phyloP scores from a whole-genome alignment of 2,888 invertebrate species.

The Portevinia maculata region DNA sequence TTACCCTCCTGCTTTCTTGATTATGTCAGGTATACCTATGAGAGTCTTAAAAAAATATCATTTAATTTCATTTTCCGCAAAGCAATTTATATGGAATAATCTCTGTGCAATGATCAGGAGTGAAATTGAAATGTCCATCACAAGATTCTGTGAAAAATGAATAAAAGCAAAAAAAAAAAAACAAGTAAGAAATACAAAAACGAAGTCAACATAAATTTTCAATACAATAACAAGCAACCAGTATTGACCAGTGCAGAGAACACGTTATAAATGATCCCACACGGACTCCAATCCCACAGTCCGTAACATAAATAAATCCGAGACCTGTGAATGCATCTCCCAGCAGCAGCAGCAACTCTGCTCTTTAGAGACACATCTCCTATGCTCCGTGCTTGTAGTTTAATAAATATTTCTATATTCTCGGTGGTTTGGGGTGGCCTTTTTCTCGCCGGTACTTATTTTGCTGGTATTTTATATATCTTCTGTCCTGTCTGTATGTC shows the following conservation, averaged over 20 bases:
- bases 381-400: conserved; percentile 9
- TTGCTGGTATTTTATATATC: not conserved
- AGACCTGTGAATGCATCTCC: conserved; percentile 1
- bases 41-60: not conserved
- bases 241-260: conserved; percentile 35
- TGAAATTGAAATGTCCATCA: conserved; percentile 67
- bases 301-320: conserved; percentile 52
- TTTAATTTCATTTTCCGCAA: not conserved
- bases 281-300: conserved; percentile 17
- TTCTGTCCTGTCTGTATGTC: not conserved
- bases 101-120: conserved; percentile 43
- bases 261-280: conserved; percentile 34
- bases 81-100: conserved; percentile 42
- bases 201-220: not conserved
- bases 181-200: not conserved
- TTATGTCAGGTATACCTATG: too few species aligned
- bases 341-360: not conserved
- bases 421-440: not conserved
- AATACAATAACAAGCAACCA: conserved; percentile 19
- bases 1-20: too few species aligned
- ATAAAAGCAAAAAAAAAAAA: conserved; percentile 1
- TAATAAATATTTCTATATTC: conserved; percentile 25
- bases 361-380: not conserved
- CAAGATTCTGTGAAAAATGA: conserved; percentile 12
- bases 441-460: not conserved